Percentiles rank a stretch among this genome's conserved stretches.
These are phyloP conservation scores for Channa argus DNA, from an alignment of 2,113 vertebrate genomes.

Conservation along the genomic window DNA sequence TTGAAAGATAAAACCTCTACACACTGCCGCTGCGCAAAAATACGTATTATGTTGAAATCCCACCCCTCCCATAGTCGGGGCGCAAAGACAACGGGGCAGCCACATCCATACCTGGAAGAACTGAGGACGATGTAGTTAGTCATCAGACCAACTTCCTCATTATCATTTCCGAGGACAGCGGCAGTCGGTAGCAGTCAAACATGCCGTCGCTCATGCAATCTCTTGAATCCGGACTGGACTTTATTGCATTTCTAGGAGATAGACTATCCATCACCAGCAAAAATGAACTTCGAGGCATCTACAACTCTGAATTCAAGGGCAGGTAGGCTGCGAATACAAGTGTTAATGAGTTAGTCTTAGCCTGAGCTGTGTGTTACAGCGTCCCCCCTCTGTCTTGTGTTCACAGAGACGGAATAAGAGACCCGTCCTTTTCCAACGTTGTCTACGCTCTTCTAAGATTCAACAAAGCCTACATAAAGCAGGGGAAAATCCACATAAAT, in stretches of 20 bases:
- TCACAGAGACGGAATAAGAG: constrained; percentile 76
- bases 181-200: neutral
- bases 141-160: constrained; percentile 24
- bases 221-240: constrained; percentile 80
- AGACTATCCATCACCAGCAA: constrained; percentile 69
- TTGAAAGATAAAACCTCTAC: neutral
- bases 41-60: neutral
- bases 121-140: neutral
- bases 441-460: constrained; percentile 75
- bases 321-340: constrained; percentile 45
- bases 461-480: constrained; percentile 58
- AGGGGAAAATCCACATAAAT: constrained; percentile 58
- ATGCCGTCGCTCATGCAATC: constrained; percentile 69
- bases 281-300: constrained; percentile 84
- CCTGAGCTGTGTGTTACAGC: neutral
- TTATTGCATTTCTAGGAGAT: constrained; percentile 85
- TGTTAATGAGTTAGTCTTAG: too few relatives aligned
- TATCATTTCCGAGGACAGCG: neutral
- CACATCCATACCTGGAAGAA: neutral
- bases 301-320: constrained; percentile 85
- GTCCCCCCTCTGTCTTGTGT: neutral
- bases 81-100: too few relatives aligned
- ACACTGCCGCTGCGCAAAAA: neutral
- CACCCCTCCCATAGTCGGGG: neutral
- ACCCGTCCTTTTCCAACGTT: constrained; percentile 81